These are phyloP conservation scores for Trigoniulus corallinus DNA, from an alignment of 1,140 invertebrate genomes.

Conservation along the genomic window DNA sequence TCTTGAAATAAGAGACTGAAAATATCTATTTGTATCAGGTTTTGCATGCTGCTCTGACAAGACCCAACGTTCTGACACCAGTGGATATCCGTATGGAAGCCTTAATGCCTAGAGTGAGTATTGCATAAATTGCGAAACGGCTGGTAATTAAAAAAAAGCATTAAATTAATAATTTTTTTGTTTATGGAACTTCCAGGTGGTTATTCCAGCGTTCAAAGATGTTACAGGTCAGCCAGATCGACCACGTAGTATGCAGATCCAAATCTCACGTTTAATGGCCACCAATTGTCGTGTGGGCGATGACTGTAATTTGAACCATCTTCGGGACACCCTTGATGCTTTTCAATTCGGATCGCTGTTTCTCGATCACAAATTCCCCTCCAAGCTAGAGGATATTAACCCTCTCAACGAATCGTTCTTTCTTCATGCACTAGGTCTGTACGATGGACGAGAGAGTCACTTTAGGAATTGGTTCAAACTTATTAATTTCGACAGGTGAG, in stretches of 20 bases:
- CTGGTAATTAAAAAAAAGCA: neutral
- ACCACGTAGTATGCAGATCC: conserved; percentile 60
- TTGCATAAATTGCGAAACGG: too few species aligned
- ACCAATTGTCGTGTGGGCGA: conserved; percentile 59
- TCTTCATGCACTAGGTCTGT: conserved; percentile 51
- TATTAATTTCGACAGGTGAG: too few species aligned
- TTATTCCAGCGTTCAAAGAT: conserved; percentile 26
- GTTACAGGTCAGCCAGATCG: conserved; percentile 57
- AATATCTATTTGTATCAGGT: neutral
- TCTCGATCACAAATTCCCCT: conserved; percentile 52
- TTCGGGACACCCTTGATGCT: conserved; percentile 49
- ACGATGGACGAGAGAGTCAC: too few species aligned
- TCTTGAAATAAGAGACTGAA: neutral
- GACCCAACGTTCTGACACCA: neutral
- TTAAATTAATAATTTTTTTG: neutral
- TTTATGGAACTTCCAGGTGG: too few species aligned
- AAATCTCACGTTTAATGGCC: conserved; percentile 56
- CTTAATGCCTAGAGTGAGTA: conserved; percentile 66
- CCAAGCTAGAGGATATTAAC: conserved; percentile 39
- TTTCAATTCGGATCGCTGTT: conserved; percentile 54
- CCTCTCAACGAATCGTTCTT: conserved; percentile 56
- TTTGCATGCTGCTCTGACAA: neutral
- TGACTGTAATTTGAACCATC: conserved; percentile 41
- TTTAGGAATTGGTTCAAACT: too few species aligned
- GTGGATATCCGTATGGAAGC: conserved; percentile 73